Conservation (phyloP, 2,888 invertebrate genomes). For the Alsophila aescularia region DNA sequence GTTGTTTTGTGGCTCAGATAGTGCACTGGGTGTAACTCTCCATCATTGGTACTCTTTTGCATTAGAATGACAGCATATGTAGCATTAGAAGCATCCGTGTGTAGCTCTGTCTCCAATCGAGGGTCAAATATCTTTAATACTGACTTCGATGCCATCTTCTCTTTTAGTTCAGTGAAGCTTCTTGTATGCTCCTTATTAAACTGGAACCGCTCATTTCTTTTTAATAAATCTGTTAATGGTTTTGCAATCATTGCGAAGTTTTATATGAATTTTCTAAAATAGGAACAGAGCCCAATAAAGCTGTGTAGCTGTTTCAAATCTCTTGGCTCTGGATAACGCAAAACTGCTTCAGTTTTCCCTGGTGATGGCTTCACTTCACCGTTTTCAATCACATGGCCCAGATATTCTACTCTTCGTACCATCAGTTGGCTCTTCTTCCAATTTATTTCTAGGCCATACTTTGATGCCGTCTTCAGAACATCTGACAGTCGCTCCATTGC, state of each 20-base stretch:
- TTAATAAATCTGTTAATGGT: constrained; percentile 35
- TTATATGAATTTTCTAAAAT: constrained; percentile 42
- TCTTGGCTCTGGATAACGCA: constrained; percentile 5
- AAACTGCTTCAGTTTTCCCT: constrained; percentile 8
- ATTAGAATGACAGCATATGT: constrained; percentile 12
- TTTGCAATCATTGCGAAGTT: constrained; percentile 39
- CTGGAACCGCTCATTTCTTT: constrained; percentile 18
- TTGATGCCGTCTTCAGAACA: neutral
- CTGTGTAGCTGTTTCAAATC: constrained; percentile 8
- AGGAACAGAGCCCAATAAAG: constrained; percentile 21
- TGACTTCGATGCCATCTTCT: constrained; percentile 22
- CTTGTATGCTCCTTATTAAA: constrained; percentile 16
- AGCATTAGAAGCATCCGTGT: constrained; percentile 26
- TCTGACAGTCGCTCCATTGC: neutral
- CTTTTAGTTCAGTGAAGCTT: constrained; percentile 27
- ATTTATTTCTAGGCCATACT: neutral
- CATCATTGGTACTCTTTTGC: constrained; percentile 1
- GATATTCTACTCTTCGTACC: neutral
- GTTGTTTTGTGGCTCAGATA: constrained; percentile 22
- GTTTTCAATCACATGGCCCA: neutral
- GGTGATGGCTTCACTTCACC: constrained; percentile 1
- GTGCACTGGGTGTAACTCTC: constrained; percentile 9
- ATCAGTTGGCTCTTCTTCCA: neutral
- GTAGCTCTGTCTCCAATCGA: too few species aligned
- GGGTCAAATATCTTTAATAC: constrained; percentile 37